Conservation (phyloP, 1,140 invertebrate species). For the Tetramorium simillimum region DNA sequence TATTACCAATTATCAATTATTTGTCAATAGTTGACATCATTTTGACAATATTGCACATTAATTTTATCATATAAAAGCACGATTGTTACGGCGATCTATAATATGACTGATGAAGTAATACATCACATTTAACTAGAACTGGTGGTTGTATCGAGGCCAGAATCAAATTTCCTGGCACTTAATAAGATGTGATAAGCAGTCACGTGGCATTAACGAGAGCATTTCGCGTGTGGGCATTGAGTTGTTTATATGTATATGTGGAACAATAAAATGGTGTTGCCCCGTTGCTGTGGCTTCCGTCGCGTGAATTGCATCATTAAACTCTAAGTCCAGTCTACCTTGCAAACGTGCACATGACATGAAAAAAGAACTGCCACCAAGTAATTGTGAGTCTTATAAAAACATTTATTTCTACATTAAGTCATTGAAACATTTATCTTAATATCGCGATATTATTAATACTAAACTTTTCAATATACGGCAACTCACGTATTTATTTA, state of each 20-base stretch:
- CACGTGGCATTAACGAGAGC: slow-evolving; percentile 77
- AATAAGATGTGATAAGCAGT: slow-evolving; percentile 81
- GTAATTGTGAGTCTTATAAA: slow-evolving; percentile 49
- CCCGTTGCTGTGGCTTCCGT: slow-evolving; percentile 32
- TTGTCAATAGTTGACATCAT: neutral
- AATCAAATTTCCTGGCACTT: slow-evolving; percentile 79
- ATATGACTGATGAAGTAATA: slow-evolving; percentile 73
- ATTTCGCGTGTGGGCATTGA: slow-evolving; percentile 63
- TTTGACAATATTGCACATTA: neutral
- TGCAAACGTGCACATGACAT: slow-evolving; percentile 28
- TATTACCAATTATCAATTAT: neutral
- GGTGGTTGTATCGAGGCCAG: slow-evolving; percentile 71
- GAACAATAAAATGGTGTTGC: slow-evolving; percentile 60
- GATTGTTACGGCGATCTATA: slow-evolving; percentile 43
- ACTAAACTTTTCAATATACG: no score
- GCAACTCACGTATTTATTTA: no score
- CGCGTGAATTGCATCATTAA: slow-evolving; percentile 75
- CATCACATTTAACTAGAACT: slow-evolving; percentile 77
- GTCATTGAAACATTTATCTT: slow-evolving; percentile 29
- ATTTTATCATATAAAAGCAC: slow-evolving; percentile 26
- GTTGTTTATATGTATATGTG: slow-evolving; percentile 56
- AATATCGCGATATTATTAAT: neutral
- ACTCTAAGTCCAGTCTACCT: slow-evolving; percentile 34
- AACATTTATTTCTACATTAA: slow-evolving; percentile 38
- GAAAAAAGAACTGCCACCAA: slow-evolving; percentile 39